A percentile compares a stretch with the other conserved stretches of the same genome.
phyloP scores from a whole-genome alignment of 1,140 invertebrate species.

The Drosophila persimilis region DNA sequence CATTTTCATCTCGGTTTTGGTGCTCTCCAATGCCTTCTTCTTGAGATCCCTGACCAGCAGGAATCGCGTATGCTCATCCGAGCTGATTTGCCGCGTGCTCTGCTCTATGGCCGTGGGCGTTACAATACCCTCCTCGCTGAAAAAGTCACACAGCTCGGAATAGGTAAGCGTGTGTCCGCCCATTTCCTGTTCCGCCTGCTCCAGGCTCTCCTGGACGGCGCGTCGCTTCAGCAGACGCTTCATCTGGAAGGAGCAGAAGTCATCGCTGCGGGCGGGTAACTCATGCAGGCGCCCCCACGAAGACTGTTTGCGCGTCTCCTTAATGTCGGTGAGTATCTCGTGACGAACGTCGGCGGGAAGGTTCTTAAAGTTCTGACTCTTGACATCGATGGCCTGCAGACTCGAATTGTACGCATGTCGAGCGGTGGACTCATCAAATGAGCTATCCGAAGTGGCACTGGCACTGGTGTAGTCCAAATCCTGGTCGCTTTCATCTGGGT shows the following conservation, averaged over 20 bases:
- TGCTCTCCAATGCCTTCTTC: conserved; percentile 74
- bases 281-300: conserved; percentile 93
- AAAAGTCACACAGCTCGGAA: conserved; percentile 90
- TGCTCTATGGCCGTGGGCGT: conserved; percentile 65
- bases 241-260: conserved; percentile 91
- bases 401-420: conserved; percentile 84
- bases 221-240: conserved; percentile 93
- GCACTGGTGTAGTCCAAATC: conserved; percentile 64
- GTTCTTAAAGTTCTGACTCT: conserved; percentile 90
- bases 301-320: conserved; percentile 94
- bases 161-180: conserved; percentile 90
- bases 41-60: conserved; percentile 90
- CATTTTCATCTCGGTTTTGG: conserved; percentile 36
- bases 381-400: conserved; percentile 91
- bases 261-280: conserved; percentile 89
- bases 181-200: conserved; percentile 94
- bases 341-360: conserved; percentile 94
- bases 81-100: conserved; percentile 87
- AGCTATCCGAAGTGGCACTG: conserved; percentile 59
- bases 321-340: conserved; percentile 95
- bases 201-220: conserved; percentile 92
- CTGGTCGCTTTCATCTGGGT: conserved; percentile 32
- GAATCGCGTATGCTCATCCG: conserved; percentile 91
- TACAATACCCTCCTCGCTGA: conserved; percentile 90
- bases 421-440: conserved; percentile 82